Evolutionary conservation across 2,797 vertebrate species (phyloP).

Genomic region (Pterois miles): DNA sequence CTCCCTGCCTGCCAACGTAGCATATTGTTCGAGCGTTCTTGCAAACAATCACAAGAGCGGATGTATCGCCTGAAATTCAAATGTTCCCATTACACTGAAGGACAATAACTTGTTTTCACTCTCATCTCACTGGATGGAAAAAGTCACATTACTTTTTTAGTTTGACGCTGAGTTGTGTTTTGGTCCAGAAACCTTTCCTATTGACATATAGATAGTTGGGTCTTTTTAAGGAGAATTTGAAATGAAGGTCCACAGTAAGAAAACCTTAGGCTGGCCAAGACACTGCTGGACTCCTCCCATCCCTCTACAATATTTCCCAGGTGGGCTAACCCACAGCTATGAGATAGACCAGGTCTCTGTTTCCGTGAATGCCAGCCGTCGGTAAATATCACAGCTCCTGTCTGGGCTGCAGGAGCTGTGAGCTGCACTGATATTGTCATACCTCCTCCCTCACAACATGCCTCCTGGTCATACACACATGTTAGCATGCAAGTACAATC

Average conservation of each 20-base stretch:
- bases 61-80: conserved; percentile 4
- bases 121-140: background rate
- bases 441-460: too few relatives aligned
- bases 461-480: background rate
- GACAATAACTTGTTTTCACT: conserved; percentile 18
- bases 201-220: background rate
- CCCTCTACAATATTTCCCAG: conserved; percentile 35
- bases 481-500: background rate
- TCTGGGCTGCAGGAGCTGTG: conserved; percentile 1
- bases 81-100: conserved; percentile 6
- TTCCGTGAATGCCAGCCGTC: conserved; percentile 38
- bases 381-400: conserved; percentile 44
- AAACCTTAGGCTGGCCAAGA: conserved; percentile 9
- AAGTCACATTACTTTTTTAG: background rate
- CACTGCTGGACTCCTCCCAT: conserved; percentile 20
- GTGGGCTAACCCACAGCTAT: conserved; percentile 52
- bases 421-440: background rate
- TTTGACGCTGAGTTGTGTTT: conserved; percentile 10
- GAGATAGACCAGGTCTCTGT: conserved; percentile 47
- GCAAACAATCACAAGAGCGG: conserved; percentile 17
- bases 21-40: conserved; percentile 11
- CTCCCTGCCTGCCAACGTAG: conserved; percentile 5
- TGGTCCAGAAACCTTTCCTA: background rate
- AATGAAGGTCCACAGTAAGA: conserved; percentile 36
- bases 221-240: conserved; percentile 18